These are phyloP conservation scores for Ormyrus thymus DNA, from an alignment of 2,888 invertebrate genomes.

Conservation along the genomic window DNA sequence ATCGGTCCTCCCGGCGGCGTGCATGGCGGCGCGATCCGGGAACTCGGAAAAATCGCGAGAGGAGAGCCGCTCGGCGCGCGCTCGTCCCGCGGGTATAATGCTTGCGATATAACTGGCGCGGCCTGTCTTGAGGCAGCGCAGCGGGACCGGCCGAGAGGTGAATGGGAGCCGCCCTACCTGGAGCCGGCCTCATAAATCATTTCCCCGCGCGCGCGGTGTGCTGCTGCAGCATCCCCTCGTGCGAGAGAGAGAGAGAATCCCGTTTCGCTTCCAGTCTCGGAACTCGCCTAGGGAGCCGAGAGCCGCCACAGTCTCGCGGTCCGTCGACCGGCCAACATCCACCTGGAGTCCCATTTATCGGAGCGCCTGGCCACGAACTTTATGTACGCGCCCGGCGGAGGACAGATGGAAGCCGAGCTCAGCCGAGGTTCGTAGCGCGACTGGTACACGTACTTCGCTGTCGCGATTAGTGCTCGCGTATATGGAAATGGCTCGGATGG, in stretches of 20 bases:
- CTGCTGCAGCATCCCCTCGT: conserved; percentile 46
- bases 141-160: conserved; percentile 44
- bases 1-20: not conserved
- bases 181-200: conserved; percentile 73
- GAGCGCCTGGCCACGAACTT: no score
- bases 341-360: conserved; percentile 63
- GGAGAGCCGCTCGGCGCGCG: not conserved
- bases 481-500: no score
- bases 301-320: conserved; percentile 65
- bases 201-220: conserved; percentile 64
- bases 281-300: not conserved
- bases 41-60: not conserved
- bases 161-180: conserved; percentile 69
- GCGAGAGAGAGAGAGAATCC: no score
- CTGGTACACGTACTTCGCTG: no score
- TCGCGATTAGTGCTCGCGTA: no score
- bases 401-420: conserved; percentile 10
- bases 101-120: conserved; percentile 8
- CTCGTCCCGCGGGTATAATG: conserved; percentile 39
- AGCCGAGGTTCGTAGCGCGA: no score
- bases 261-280: no score
- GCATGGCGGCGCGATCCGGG: not conserved
- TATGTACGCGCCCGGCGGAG: not conserved
- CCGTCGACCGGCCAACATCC: conserved; percentile 68
- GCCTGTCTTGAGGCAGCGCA: not conserved